Percentiles rank a stretch among this genome's conserved stretches.
Conservation (phyloP, 2,888 invertebrate species). For the Alentia gelatinosa region DNA sequence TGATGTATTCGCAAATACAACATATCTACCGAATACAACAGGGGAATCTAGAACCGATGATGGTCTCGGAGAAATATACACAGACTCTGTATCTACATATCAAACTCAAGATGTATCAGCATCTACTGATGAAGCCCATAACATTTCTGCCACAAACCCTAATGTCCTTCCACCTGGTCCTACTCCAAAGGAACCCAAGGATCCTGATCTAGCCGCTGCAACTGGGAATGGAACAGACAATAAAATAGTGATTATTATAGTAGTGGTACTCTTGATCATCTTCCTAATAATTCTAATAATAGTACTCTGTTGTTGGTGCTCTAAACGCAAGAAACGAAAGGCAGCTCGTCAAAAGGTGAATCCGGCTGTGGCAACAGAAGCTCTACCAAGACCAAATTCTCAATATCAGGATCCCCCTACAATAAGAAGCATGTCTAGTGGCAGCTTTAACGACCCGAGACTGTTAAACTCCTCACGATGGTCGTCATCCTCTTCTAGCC, state of each 20-base stretch:
- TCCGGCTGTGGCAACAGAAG: conserved; percentile 4
- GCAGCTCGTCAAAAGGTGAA: conserved; percentile 20
- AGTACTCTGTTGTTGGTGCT: not conserved
- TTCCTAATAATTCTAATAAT: not conserved
- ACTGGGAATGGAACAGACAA: not conserved
- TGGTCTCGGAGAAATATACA: not conserved
- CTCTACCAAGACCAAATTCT: not conserved
- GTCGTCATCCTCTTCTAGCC: not conserved
- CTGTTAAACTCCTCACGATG: not conserved
- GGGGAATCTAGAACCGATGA: not conserved
- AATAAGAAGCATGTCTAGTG: not conserved
- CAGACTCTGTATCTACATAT: not conserved
- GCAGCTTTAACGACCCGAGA: not conserved
- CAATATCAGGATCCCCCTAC: not conserved
- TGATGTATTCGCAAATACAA: no score
- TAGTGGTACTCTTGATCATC: not conserved
- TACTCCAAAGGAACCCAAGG: not conserved
- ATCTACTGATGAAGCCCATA: not conserved
- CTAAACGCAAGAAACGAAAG: not conserved
- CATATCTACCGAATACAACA: not conserved
- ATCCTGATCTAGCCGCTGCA: not conserved
- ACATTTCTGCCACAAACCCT: not conserved
- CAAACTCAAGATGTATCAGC: not conserved
- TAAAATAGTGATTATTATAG: not conserved
- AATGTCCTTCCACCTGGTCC: not conserved